A percentile compares a stretch with the other conserved stretches of the same genome.
phyloP scores from a whole-genome alignment of 2,113 vertebrate species.

The Emydocephalus ijimae region DNA sequence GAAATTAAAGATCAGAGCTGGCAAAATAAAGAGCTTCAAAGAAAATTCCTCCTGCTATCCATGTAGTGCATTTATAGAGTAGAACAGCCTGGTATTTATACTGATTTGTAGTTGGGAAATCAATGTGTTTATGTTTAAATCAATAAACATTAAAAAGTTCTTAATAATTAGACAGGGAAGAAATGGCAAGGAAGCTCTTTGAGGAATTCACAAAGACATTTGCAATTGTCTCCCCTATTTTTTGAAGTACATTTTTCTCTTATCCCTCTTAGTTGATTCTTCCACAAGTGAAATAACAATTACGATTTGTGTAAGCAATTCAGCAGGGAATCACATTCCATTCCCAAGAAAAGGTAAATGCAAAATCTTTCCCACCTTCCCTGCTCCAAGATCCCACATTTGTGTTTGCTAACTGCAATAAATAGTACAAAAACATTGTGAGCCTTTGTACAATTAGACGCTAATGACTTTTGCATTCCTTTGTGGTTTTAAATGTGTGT shows the following conservation, averaged over 20 bases:
- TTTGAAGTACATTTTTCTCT: too few relatives aligned
- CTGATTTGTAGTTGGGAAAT: constrained; percentile 14
- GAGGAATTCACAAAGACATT: neutral
- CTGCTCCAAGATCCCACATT: neutral
- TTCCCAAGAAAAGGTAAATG: neutral
- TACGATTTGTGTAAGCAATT: neutral
- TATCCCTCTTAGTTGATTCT: neutral
- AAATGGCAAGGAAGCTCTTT: neutral
- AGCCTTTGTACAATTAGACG: neutral
- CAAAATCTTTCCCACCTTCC: too few relatives aligned
- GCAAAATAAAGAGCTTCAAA: constrained; percentile 22
- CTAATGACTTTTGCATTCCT: constrained; percentile 13
- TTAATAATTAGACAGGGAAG: constrained; percentile 6
- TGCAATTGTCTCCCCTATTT: neutral
- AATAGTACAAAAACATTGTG: neutral
- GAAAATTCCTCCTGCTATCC: neutral
- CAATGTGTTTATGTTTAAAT: constrained; percentile 15
- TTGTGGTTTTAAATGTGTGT: constrained; percentile 32
- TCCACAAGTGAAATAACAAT: neutral
- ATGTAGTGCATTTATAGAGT: neutral
- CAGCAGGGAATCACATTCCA: neutral
- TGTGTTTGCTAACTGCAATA: neutral
- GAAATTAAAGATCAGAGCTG: constrained; percentile 30
- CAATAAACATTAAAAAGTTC: constrained; percentile 3
- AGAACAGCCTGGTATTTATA: constrained; percentile 28